Percentiles rank a stretch among this genome's conserved stretches.
These are phyloP conservation scores for Pelobates cultripes DNA, from an alignment of 2,797 vertebrate genomes.

Conservation along the genomic window DNA sequence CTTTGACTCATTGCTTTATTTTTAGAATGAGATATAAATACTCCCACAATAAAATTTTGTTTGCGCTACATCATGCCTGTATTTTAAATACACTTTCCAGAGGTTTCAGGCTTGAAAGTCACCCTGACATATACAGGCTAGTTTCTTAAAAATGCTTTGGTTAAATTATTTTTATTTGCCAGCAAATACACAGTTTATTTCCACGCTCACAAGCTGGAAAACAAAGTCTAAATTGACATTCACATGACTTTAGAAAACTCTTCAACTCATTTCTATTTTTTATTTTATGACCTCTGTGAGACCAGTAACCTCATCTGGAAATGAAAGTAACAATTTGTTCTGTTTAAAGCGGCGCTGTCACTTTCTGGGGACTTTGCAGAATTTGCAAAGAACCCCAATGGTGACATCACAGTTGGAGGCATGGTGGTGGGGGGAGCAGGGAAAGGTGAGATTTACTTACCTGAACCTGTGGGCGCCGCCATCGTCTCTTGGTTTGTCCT, in stretches of 20 bases:
- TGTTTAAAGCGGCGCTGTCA: neutral
- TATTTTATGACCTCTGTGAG: neutral
- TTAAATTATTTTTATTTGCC: conserved; percentile 20
- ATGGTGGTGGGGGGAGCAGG: no score
- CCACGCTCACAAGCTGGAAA: neutral
- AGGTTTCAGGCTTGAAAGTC: neutral
- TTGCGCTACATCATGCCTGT: no score
- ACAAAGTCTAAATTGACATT: conserved; percentile 13
- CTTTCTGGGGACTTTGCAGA: no score
- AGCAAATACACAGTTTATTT: conserved; percentile 10
- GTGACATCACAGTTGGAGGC: no score
- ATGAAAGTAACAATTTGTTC: neutral
- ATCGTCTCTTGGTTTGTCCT: no score
- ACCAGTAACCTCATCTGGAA: conserved; percentile 3
- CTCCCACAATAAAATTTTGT: no score
- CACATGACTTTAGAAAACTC: conserved; percentile 23
- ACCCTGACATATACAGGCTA: neutral
- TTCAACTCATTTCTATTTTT: neutral
- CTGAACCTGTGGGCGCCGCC: no score
- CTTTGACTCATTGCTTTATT: no score
- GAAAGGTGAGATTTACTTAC: no score
- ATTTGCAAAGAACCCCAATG: no score
- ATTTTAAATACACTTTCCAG: no score
- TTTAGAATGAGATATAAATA: no score
- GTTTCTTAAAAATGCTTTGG: neutral